Conservation (phyloP, 2,113 vertebrate species). For the Zosterops lateralis region DNA sequence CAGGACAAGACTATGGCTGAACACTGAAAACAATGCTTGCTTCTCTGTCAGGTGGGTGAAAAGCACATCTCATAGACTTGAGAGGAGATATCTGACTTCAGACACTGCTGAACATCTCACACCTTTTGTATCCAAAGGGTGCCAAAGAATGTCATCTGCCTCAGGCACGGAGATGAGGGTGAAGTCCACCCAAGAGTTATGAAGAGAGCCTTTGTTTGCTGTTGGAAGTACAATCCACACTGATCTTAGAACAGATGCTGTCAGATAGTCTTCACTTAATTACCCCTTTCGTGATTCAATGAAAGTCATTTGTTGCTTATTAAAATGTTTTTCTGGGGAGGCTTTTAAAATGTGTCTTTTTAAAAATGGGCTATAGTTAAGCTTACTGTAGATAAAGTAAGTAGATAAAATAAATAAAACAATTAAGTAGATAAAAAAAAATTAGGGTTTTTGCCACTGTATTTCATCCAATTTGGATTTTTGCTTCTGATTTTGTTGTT, state of each 20-base stretch:
- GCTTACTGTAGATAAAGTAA: background rate
- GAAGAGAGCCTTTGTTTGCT: background rate
- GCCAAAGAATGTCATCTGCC: background rate
- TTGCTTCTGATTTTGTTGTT: background rate
- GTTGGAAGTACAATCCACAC: background rate
- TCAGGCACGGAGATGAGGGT: background rate
- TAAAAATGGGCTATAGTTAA: background rate
- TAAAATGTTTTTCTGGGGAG: background rate
- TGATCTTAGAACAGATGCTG: background rate
- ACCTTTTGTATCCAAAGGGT: background rate
- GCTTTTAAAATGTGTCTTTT: background rate
- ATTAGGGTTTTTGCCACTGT: rapidly evolving
- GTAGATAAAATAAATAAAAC: background rate
- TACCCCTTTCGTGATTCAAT: background rate
- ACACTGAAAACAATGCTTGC: background rate
- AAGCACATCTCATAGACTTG: background rate
- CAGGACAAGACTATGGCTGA: background rate
- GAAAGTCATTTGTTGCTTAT: background rate
- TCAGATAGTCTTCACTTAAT: background rate
- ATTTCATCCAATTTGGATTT: background rate
- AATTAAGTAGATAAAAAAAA: background rate
- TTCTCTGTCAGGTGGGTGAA: background rate
- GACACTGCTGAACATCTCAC: background rate
- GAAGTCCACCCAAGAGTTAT: background rate
- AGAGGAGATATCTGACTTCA: background rate